Base-by-base conservation (phyloP, 2,113 vertebrate species). In the Cyanistes caeruleus region DNA sequence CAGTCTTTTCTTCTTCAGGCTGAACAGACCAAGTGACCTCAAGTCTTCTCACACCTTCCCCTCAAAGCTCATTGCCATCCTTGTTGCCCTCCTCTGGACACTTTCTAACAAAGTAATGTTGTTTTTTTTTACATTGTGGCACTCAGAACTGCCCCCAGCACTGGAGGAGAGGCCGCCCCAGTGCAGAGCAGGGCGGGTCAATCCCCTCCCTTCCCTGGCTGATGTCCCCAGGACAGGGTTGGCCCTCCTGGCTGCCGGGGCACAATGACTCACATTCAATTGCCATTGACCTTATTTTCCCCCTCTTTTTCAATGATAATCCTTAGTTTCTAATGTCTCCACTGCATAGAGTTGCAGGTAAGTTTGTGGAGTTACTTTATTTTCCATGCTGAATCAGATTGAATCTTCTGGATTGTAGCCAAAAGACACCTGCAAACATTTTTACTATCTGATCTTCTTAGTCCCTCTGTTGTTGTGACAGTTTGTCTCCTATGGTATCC, bases 381-480 rank as follows among this genome's bases (percentile, higher is more conserved):
- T 78, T 92, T 88, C 56, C 28, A 12, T 76, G 46, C 31, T 77
- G 67, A 88, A 76, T 83, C 68, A 58, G n/a, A 49, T 11, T 56
- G 8, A 55, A 53, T 84, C 43, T 81, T 77, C 64, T 81, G 68
- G 43, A 39, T 35, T 39, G 22, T 55, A 92, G 83, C 56, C 76
- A 60, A 73, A 93, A 95, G 80, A 78, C 17, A 95, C 91, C 91
- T 95, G 89, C 27, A 92, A 89, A 89, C 76, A 60, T 70, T 95
- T 86, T 90, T 72, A 49, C 70, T 52, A n/a, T 90, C 78, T 89
- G 76, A 89, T 87, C 64, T 88, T 62, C 59, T 35, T 86, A 55
- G 60, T 92, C 52, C 52, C 91, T 90, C 92, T 93, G 80, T 89
- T 96, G 48, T 92, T 96, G 48, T 92, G 86, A 81, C 73, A 93